phyloP scores from a whole-genome alignment of 2,888 invertebrate genomes.

The Clivina fossor region DNA sequence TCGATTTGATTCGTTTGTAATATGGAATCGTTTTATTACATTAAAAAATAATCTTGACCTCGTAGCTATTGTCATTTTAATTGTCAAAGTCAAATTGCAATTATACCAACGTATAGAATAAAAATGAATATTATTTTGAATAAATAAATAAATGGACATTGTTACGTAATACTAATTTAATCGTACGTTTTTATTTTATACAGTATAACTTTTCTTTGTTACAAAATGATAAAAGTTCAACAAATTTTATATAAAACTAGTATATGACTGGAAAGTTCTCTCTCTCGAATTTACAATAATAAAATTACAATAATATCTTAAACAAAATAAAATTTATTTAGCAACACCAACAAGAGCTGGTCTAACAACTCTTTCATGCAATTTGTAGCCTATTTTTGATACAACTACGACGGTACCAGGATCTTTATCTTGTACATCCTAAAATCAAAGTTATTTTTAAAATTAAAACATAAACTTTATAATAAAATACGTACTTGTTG shows the following conservation, averaged over 20 bases:
- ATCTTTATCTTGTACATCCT: conserved; percentile 76
- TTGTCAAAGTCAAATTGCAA: no score
- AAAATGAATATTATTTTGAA: no score
- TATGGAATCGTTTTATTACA: conserved; percentile 10
- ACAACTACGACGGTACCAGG: conserved; percentile 90
- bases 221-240: conserved; percentile 20
- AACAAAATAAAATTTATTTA: conserved; percentile 58
- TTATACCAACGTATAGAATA: no score
- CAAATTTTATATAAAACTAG: neutral
- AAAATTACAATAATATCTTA: no score
- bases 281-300: no score
- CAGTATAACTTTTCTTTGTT: no score
- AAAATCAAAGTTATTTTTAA: conserved; percentile 27
- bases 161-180: no score
- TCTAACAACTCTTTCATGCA: conserved; percentile 90
- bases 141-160: no score
- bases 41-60: conserved; percentile 18
- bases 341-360: conserved; percentile 97
- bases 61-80: conserved; percentile 13
- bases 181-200: no score
- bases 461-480: neutral
- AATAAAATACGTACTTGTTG: conserved; percentile 67
- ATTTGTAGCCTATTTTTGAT: conserved; percentile 92
- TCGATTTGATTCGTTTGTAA: conserved; percentile 6
- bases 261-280: no score